Conservation (phyloP, 1,140 invertebrate species). For the Drosophila dunni region DNA sequence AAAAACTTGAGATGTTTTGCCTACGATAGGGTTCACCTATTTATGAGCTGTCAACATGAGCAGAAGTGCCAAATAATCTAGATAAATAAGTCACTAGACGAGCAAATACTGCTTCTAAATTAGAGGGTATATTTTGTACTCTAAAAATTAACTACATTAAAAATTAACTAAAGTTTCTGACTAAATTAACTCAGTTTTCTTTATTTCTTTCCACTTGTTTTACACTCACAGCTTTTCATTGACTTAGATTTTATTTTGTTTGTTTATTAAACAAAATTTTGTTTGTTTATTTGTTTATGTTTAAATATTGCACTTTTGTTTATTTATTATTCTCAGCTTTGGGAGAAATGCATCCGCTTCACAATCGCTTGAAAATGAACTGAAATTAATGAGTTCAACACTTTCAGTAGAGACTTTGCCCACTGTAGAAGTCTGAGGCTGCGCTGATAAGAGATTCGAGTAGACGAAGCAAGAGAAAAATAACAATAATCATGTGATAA, state of each 20-base stretch:
- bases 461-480: background rate
- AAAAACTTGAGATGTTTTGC: constrained; percentile 7
- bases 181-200: background rate
- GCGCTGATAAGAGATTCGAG: constrained; percentile 16
- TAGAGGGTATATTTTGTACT: no score
- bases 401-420: background rate
- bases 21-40: constrained; percentile 14
- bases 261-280: background rate
- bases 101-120: no score
- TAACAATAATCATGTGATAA: constrained; percentile 33
- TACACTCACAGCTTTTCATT: background rate
- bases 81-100: background rate
- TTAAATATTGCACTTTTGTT: background rate
- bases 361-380: background rate
- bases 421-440: background rate
- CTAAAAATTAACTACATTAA: no score
- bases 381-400: constrained; percentile 13
- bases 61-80: constrained; percentile 1
- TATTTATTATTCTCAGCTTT: background rate
- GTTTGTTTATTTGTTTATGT: constrained; percentile 10
- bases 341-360: background rate
- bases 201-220: background rate
- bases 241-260: background rate
- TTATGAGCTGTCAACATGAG: constrained; percentile 36
- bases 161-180: no score